Base-by-base conservation (phyloP, 1,140 invertebrate species). In the Orussus abietinus region DNA sequence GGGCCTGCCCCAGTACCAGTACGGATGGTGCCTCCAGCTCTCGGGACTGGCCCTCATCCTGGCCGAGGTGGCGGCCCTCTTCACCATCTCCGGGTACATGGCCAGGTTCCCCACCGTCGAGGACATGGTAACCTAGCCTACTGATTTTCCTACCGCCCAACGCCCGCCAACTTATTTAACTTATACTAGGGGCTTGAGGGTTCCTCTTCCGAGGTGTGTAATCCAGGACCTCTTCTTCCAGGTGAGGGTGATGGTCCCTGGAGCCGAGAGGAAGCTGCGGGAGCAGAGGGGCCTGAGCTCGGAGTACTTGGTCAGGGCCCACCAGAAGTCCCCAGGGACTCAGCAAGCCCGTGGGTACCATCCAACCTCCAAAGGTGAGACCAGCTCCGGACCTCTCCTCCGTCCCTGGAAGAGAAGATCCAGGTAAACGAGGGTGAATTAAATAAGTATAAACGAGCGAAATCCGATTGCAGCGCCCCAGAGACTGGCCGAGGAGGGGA, bases 11-110 rank as follows among this genome's bases (percentile, higher is more conserved):
- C 74, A 78, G 45, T 82, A 82, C 64, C 73, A 75, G 14, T 86
- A 86, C 59, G 84, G 83, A 30, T 85, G 82, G 81, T 83, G 81
- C 41, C 84, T 85, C 57, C 78, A 84, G 51, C 74, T 81, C 9
- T 82, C 83, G 4, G 79, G 81, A 17, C 68, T 77, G 25, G 79
- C 81, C 26, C 75, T 86, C 44, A 78, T 86, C 43, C 69, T 82
- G 51, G 77, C 81, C 5, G 81, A 85, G 66, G 59, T 84, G 34
- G 78, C 82, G 0, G 84, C 80, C 1, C 70, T 81, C 12, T 70
- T 84, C 38, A 79, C 77, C 29, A 77, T 84, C 21, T 77, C 78
- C 0, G 79, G 80, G 21, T 82, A 82, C 61, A 74, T 82, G 54
- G 75, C 79, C 22, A 69, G 80, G 33, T 82, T 80, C 55, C 73